Evolutionary conservation across 2,797 vertebrate genomes (phyloP), one percentile per base, ranked within the genome.

Genomic region (Sebastolobus alascanus): DNA sequence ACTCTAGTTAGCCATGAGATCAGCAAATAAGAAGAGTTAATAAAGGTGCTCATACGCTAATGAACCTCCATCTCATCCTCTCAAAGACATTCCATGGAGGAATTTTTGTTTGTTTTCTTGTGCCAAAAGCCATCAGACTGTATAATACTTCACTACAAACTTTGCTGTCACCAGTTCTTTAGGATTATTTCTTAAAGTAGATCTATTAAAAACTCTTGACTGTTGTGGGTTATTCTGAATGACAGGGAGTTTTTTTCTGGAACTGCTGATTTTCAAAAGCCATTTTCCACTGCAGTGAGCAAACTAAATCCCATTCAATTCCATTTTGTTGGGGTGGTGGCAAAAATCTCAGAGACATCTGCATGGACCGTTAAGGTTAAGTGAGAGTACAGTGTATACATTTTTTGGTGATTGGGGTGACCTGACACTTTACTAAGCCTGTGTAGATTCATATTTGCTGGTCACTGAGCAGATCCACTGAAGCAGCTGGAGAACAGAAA

Each of bases 401-500:
- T 27, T 31, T 22, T 3, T 16, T 43, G 54, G 56, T 40, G 64
- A 61, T 54, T 22, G 37, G 25, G 2, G 18, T 59, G 37, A 31
- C 35, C 59, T 70, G 22, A 20, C 69, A 35, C 22, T 50, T 38
- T 10, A 31, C 50, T 74, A 8, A 58, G 16, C 22, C 31, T 43
- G 11, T 52, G 33, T 27, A 37, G 5, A 20, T 74, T 77, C 3
- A 56, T 63, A 63, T 68, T 35, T 60, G 22, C 40, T 55, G n/a
- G 35, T 67, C n/a, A 40, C 40, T 60, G 38, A 64, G 73, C 38
- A 37, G 46, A 73, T 66, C 20, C 1, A 29, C 10, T 38, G 13
- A 25, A 43, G 8, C 35, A 72, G 20, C 22, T 64, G 25, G 66
- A 72, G 18, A 56, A 68, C 29, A 75, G 50, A 74, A 38, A 74